Base-by-base conservation (phyloP, 2,888 invertebrate species). In the Polylopha cassiicola region DNA sequence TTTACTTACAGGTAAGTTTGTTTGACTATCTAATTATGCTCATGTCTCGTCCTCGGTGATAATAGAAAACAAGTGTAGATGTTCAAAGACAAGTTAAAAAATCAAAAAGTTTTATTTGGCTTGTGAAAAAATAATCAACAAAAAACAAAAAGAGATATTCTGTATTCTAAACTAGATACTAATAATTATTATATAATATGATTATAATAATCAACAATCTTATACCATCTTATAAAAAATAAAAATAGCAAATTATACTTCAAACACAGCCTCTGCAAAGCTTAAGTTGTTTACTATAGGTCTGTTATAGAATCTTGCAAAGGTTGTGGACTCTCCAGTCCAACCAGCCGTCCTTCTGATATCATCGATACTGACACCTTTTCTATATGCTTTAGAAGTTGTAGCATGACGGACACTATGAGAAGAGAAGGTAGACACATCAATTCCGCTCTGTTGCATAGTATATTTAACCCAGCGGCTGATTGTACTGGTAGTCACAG, bases 271-370 rank as follows among this genome's bases (percentile, higher is more conserved):
- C 9, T 22, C 22, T n/a, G 22, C n/a, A n/a, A 22, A 22, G 8
- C 22, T 4, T 9, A 22, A 1, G 2, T 4, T 22, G 4, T 9
- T 8, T 3, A 32, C 8, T n/a, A n/a, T n/a, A 34, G 24, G 24
- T 13, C 34, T 23, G 2, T 24, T 34, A 4, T 17, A 34, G 24
- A 34, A 34, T 16, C n/a, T 15, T 3, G 24, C 34, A 24, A 34
- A 34, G 3, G 8, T 8, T 5, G 4, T 7, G 3, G 27, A 27
- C 2, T n/a, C 6, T 7, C 15, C 21, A 20, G 27, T 27, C 27
- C 27, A 33, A 17, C 27, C 36, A 36, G 26, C 36, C 2, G 27
- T 26, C 7, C 20, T 34, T 13, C 24, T 10, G 2, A 34, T 34
- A 2, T 17, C 16, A 17, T 34, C 26, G 7, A 26, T 27, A 2